Base-by-base conservation (phyloP, 1,140 invertebrate species). In the Anoplolepis gracilipes region DNA sequence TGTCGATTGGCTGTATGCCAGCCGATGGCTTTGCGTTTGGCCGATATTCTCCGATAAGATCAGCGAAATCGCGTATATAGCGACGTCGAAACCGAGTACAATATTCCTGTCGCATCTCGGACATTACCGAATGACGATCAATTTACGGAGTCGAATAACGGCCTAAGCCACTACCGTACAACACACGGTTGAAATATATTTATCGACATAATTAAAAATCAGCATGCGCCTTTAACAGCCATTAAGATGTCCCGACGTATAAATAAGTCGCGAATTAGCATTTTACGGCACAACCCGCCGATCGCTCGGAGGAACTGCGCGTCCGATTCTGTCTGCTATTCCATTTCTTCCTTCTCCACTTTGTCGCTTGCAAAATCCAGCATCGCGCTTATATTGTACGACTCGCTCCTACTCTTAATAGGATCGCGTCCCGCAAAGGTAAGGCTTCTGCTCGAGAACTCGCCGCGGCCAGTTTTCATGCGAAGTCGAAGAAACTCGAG, bases 141-240 rank as follows among this genome's bases (percentile, higher is more conserved):
- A 87, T 86, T 49, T 69, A 59, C 28, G 5, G 2, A 33, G 13
- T 28, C 81, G 30, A 62, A 70, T 62, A 33, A 57, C 46, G 16
- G 62, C 16, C n/a, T 25, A 30, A 46, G 19, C 33, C 25, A 36
- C 70, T 28, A 19, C 42, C 62, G 36, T 61, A 13, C 30, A 53
- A 49, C 49, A 55, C 42, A 61, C 28, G 33, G 25, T n/a, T 6
- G 33, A 70, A 57, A 57, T 87, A 49, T 49, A 55, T 87, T 88
- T 88, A 84, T 84, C 19, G 78, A 11, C 49, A 39, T 53, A 77
- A 87, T 65, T 65, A 84, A 88, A 86, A 73, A 87, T 84, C 49
- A 67, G 65, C 30, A 16, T 28, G n/a, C 36, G 36, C 11, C 49
- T 69, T 30, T 77, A 85, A 78, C 55, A 65, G 30, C 36, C 65